Base-by-base conservation (phyloP, 2,797 vertebrate genomes). In the Danio aesculapii region DNA sequence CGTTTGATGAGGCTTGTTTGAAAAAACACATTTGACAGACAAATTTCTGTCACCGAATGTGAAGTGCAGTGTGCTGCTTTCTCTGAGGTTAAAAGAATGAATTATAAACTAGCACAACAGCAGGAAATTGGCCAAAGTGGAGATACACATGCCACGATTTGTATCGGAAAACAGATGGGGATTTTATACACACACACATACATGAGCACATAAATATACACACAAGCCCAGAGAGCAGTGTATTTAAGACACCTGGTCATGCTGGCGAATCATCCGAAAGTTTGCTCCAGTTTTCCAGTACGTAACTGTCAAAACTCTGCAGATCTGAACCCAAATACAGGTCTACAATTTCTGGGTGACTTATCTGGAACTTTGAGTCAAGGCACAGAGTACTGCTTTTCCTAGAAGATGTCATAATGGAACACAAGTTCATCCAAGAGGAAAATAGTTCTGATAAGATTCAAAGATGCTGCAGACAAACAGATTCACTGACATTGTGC, bases 51-150 rank as follows among this genome's bases (percentile, higher is more conserved):
- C 90, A 92, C 89, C 89, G 77, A 82, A 87, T 86, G 84, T 84
- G 84, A 88, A 89, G 87, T 64, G 75, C 86, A 85, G 82, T 81
- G 81, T 81, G 41, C 84, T 85, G 84, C 87, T 90, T 77, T 74
- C 19, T 81, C 6, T 30, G 81, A 85, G 86, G 87, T 84, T 83
- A 88, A 83, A 86, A 88, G 85, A 85, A 90, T 90, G 85, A 88
- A 91, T 90, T 90, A 90, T 85, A 90, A 78, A 88, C 87, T 85
- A 78, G 59, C 52, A 80, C 88, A 90, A 84, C 86, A 89, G 88
- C 85, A 91, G 87, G 90, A 88, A 88, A 87, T 86, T 80, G 89
- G 89, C 84, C 84, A 64, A 88, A 86, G 85, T 81, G 76, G 84
- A 74, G 82, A 88, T 53, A 84, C 84, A 84, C 87, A 83, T 87